A percentile compares a stretch with the other conserved stretches of the same genome.
phyloP scores from a whole-genome alignment of 2,797 vertebrate species.

The Lepilemur septentrionalis region DNA sequence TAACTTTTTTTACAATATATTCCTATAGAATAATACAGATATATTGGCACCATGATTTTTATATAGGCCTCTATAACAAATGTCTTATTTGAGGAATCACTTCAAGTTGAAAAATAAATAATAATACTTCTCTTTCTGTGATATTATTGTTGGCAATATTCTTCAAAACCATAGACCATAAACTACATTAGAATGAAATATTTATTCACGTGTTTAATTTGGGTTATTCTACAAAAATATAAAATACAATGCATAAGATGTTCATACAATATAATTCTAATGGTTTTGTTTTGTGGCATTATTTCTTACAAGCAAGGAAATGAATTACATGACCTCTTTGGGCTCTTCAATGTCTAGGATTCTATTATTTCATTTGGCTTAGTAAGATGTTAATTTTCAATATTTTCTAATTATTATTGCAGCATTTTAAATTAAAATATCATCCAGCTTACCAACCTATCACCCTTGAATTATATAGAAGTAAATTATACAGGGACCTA shows the following conservation, averaged over 20 bases:
- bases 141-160: background rate
- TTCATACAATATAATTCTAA: background rate
- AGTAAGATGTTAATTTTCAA: constrained; percentile 37
- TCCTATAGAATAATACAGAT: background rate
- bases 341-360: background rate
- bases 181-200: background rate
- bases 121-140: background rate
- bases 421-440: constrained; percentile 9
- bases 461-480: constrained; percentile 39
- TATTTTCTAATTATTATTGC: constrained; percentile 24
- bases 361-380: background rate
- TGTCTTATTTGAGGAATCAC: background rate
- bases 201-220: background rate
- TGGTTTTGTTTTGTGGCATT: background rate
- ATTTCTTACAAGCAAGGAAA: background rate
- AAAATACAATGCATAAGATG: background rate
- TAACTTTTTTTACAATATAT: too few species aligned
- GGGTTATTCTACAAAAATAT: background rate
- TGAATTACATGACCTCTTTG: background rate
- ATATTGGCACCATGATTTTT: background rate
- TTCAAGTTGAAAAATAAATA: background rate
- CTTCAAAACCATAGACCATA: background rate
- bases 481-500: constrained; percentile 47
- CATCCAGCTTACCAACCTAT: background rate
- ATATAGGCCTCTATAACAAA: background rate